Percentiles rank a stretch among this genome's conserved stretches.
phyloP scores from a whole-genome alignment of 2,888 invertebrate species.

The Tyria jacobaeae region DNA sequence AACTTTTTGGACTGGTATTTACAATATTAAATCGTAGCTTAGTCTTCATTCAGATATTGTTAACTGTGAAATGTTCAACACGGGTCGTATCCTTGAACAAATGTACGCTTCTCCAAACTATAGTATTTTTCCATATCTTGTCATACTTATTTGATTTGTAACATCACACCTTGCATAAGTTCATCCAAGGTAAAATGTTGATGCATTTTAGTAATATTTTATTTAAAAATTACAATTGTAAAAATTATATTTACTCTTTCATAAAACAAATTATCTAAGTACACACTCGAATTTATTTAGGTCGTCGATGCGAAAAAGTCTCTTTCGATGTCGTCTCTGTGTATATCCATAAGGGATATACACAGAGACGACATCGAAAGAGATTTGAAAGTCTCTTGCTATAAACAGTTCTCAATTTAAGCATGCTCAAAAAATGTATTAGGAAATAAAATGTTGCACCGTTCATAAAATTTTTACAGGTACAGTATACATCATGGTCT shows the following conservation, averaged over 20 bases:
- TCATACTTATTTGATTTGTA: background rate
- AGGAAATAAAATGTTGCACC: background rate
- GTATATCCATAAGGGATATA: too few species aligned
- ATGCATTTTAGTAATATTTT: background rate
- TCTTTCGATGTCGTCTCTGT: too few species aligned
- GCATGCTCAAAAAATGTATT: too few species aligned
- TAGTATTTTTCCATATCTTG: background rate
- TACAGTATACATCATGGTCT: background rate
- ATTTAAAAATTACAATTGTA: background rate
- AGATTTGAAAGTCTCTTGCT: too few species aligned
- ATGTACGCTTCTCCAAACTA: background rate
- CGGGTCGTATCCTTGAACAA: background rate
- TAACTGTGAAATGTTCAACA: constrained; percentile 41
- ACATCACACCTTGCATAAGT: background rate
- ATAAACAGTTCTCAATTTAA: too few species aligned
- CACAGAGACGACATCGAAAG: too few species aligned
- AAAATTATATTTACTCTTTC: background rate
- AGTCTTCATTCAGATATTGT: constrained; percentile 38
- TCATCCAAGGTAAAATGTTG: background rate
- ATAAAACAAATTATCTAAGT: too few species aligned
- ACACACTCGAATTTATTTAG: background rate
- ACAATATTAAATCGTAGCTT: constrained; percentile 57
- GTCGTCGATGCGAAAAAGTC: too few species aligned
- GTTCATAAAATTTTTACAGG: too few species aligned
- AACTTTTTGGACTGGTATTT: constrained; percentile 57